Base-by-base conservation (phyloP, 2,888 invertebrate species). In the Apomyelois bistriatella region DNA sequence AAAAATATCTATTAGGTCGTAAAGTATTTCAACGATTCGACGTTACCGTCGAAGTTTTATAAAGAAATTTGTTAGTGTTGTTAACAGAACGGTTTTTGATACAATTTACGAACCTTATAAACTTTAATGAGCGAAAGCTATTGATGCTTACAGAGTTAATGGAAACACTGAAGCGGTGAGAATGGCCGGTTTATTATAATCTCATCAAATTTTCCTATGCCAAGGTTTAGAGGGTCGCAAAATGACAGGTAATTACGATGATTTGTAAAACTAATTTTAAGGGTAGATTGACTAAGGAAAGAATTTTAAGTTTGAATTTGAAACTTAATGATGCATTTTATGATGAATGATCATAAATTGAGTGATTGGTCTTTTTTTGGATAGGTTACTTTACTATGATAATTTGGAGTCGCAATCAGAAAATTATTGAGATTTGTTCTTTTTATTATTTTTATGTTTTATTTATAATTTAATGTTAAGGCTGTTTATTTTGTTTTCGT, bases 21-120 rank as follows among this genome's bases (percentile, higher is more conserved):
- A 70, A 79, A 74, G 74, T 79, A 78, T 79, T 70, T 65, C 70
- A 69, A 67, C 74, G 53, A 76, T 81, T 76, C 66, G 57, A 73
- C 73, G 62, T 76, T 73, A 81, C 66, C 76, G 67, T 62, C 57
- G 53, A 80, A 82, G 74, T 65, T 65, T 79, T 77, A 75, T 72
- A 74, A 79, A 78, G 76, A 76, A 79, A 82, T 81, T 80, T 77
- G 78, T 79, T 79, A 76, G 76, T 79, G 74, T 79, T 78, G 78
- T 82, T 79, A 80, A 76, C 76, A 76, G 77, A 79, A 81, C 72
- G 76, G 76, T 67, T 79, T 76, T 80, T 76, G 38, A 82, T 82
- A 83, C 85, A 80, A 87, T 85, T 83, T 83, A 85, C 78, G 74
- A 69, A 68, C 67, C 72, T 72, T 59, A 81, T 87, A 82, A 88